Percentiles rank a stretch among this genome's conserved stretches.
Evolutionary conservation across 2,888 invertebrate species (phyloP).

Genomic region (Diachrysia chrysitis): DNA sequence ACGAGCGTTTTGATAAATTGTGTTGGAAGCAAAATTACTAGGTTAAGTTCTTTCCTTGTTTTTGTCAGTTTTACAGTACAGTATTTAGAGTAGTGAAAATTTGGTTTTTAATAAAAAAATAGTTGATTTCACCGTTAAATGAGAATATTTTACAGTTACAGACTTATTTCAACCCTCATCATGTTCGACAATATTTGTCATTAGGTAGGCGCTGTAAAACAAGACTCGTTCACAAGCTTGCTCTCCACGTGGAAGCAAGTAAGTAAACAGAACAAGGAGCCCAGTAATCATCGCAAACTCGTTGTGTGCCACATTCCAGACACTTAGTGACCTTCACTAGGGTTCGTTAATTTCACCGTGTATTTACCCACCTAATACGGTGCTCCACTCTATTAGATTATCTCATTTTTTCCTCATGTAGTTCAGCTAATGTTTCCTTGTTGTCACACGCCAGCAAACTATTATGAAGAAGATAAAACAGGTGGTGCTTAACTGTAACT

Average conservation of each 20-base stretch:
- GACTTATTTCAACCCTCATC: neutral
- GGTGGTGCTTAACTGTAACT: constrained; percentile 56
- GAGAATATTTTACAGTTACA: neutral
- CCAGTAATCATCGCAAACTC: constrained; percentile 19
- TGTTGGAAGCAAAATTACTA: constrained; percentile 37
- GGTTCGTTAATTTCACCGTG: constrained; percentile 79
- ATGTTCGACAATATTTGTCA: neutral
- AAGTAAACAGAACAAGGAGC: constrained; percentile 16
- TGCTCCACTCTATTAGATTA: constrained; percentile 75
- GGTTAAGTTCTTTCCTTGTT: constrained; percentile 42
- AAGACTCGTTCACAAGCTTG: neutral
- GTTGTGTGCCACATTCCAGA: constrained; percentile 10
- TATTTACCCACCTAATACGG: constrained; percentile 75
- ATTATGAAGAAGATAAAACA: constrained; percentile 64
- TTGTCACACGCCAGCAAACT: constrained; percentile 63
- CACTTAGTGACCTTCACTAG: constrained; percentile 39
- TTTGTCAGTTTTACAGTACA: constrained; percentile 13
- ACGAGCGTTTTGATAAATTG: constrained; percentile 46
- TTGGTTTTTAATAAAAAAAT: neutral
- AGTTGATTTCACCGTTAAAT: neutral
- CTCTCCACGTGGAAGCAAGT: neutral
- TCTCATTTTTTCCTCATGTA: constrained; percentile 73
- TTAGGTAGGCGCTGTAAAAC: neutral
- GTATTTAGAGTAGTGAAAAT: neutral
- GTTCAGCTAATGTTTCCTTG: constrained; percentile 62